Evolutionary conservation across 1,140 invertebrate genomes (phyloP).

Genomic region (Aplysia californica): DNA sequence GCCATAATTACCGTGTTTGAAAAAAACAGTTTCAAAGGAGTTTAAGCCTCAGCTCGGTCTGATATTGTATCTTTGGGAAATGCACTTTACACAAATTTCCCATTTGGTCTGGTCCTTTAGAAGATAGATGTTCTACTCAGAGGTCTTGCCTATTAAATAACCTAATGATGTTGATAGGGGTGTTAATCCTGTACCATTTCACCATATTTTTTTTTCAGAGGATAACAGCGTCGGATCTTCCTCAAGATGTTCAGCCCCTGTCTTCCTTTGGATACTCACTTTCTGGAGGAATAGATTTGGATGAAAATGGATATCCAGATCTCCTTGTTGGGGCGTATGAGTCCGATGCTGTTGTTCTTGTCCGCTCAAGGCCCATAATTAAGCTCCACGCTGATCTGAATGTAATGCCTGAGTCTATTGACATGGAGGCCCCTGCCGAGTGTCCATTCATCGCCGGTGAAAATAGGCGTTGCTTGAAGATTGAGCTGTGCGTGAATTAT

Average conservation of each 20-base stretch:
- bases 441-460: slow-evolving; percentile 20
- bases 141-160: too few species aligned
- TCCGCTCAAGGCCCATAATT: slow-evolving; percentile 84
- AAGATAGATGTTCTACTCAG: too few species aligned
- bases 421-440: slow-evolving; percentile 22
- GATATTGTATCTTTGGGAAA: too few species aligned
- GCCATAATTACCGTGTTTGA: too few species aligned
- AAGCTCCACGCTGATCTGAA: slow-evolving; percentile 35
- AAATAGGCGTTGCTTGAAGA: slow-evolving; percentile 37
- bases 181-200: too few species aligned
- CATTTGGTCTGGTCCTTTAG: too few species aligned
- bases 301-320: slow-evolving; percentile 62
- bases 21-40: too few species aligned
- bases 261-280: slow-evolving; percentile 59
- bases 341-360: slow-evolving; percentile 46
- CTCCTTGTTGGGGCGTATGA: slow-evolving; percentile 61
- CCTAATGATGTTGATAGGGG: too few species aligned
- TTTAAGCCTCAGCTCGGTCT: too few species aligned
- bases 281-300: slow-evolving; percentile 58
- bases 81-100: too few species aligned
- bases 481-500: slow-evolving; percentile 49
- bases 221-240: slow-evolving; percentile 37
- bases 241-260: not conserved
- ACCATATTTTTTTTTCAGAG: too few species aligned
- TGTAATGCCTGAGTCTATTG: slow-evolving; percentile 34